Evolutionary conservation across 2,797 vertebrate genomes (phyloP).

Genomic region (Galago senegalensis): DNA sequence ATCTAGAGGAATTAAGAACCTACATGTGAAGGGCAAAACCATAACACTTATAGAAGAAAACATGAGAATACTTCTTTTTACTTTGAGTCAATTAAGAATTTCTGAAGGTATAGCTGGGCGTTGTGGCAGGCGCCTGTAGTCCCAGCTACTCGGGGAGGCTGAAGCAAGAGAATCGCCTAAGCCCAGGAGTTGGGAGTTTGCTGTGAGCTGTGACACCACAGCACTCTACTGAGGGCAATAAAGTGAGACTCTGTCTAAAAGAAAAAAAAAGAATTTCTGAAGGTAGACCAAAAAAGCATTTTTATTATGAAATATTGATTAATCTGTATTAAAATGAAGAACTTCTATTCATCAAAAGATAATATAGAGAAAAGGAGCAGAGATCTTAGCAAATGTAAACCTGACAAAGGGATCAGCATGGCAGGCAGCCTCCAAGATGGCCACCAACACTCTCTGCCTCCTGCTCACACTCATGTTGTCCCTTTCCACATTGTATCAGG

Average conservation of each 20-base stretch:
- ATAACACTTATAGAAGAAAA: slow-evolving; percentile 40
- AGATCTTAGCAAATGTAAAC: neutral
- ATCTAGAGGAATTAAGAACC: slow-evolving; percentile 10
- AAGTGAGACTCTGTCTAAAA: no score
- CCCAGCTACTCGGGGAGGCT: no score
- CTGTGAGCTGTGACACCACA: no score
- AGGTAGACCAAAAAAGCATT: slow-evolving; percentile 7
- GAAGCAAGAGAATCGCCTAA: no score
- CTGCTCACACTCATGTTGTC: neutral
- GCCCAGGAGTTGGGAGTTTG: no score
- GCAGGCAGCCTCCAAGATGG: neutral
- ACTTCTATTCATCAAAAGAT: neutral
- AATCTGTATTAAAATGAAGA: slow-evolving; percentile 48
- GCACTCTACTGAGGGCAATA: no score
- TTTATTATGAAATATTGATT: neutral
- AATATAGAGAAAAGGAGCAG: neutral
- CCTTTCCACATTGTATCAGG: neutral
- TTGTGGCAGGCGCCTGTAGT: no score
- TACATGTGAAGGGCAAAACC: neutral
- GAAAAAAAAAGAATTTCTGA: slow-evolving; percentile 33
- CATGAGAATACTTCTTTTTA: neutral
- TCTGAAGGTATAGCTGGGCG: neutral
- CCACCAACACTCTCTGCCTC: neutral
- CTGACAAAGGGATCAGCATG: neutral
- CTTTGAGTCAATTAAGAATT: slow-evolving; percentile 48